These are phyloP conservation scores for Acanthoscelides obtectus DNA, from an alignment of 2,888 invertebrate genomes.

Conservation along the genomic window DNA sequence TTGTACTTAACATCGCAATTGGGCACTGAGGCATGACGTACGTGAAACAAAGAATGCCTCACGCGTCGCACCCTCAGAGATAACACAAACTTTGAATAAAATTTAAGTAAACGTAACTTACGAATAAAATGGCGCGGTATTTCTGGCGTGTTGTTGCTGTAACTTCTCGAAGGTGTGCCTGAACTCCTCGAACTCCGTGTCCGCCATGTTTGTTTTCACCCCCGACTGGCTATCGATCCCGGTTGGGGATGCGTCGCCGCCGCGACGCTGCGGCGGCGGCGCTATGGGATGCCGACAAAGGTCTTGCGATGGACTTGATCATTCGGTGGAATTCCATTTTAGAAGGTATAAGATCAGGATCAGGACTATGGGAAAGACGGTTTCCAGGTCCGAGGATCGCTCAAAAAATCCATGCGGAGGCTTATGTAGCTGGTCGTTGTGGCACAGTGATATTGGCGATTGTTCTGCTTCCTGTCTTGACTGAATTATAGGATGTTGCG, in stretches of 20 bases:
- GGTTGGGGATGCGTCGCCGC: slow-evolving; percentile 15
- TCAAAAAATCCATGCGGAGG: neutral
- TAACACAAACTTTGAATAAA: neutral
- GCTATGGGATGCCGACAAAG: neutral
- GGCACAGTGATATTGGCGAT: neutral
- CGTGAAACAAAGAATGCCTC: too few species aligned
- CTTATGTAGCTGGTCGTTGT: neutral
- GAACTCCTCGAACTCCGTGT: slow-evolving; percentile 92
- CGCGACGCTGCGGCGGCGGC: slow-evolving; percentile 7
- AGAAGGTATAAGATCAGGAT: neutral
- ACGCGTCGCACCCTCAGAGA: too few species aligned
- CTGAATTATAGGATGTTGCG: neutral
- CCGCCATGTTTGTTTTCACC: slow-evolving; percentile 69
- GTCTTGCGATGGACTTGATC: neutral
- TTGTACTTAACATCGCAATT: neutral
- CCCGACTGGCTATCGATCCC: slow-evolving; percentile 31
- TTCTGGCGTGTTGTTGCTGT: slow-evolving; percentile 71
- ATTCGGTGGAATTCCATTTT: slow-evolving; percentile 7
- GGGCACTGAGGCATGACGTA: too few species aligned
- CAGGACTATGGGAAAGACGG: neutral
- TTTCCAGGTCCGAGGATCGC: neutral
- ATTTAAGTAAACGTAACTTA: slow-evolving; percentile 54
- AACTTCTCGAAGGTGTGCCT: slow-evolving; percentile 74
- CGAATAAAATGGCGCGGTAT: slow-evolving; percentile 83
- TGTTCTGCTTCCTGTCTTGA: neutral